Conservation (phyloP, 2,888 invertebrate species). For the Busseola fusca region DNA sequence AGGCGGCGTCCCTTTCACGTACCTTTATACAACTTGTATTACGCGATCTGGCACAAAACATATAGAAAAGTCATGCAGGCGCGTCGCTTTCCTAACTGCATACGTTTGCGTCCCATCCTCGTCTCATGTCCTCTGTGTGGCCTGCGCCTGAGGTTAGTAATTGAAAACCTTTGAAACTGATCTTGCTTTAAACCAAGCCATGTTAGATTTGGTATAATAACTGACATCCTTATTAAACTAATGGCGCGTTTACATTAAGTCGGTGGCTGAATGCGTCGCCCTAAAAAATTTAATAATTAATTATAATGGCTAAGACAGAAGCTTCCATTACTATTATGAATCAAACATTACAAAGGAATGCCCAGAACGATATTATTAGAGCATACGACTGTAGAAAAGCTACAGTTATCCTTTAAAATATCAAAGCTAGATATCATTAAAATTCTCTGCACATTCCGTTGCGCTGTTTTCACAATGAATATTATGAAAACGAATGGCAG, state of each 20-base stretch:
- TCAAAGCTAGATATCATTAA: constrained; percentile 23
- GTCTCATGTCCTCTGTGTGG: neutral
- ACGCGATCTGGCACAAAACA: neutral
- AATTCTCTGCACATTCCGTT: constrained; percentile 30
- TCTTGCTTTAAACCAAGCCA: neutral
- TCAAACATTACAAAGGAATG: neutral
- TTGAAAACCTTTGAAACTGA: neutral
- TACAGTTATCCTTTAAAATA: constrained; percentile 26
- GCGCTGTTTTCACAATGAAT: constrained; percentile 39
- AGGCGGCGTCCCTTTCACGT: neutral
- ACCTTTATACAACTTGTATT: neutral
- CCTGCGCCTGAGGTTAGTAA: neutral
- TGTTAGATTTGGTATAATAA: neutral
- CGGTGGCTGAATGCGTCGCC: neutral
- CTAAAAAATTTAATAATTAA: neutral
- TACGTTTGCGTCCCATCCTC: neutral
- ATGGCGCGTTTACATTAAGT: neutral
- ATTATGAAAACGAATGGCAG: constrained; percentile 39
- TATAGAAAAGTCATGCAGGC: neutral
- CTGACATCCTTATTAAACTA: neutral
- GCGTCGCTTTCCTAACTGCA: too few relatives aligned
- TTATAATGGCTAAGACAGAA: neutral
- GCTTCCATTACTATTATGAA: neutral
- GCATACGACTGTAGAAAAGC: neutral
- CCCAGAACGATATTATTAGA: neutral